A percentile compares a stretch with the other conserved stretches of the same genome.
Evolutionary conservation across 2,113 vertebrate genomes (phyloP).

Genomic region (Spermophilus dauricus): DNA sequence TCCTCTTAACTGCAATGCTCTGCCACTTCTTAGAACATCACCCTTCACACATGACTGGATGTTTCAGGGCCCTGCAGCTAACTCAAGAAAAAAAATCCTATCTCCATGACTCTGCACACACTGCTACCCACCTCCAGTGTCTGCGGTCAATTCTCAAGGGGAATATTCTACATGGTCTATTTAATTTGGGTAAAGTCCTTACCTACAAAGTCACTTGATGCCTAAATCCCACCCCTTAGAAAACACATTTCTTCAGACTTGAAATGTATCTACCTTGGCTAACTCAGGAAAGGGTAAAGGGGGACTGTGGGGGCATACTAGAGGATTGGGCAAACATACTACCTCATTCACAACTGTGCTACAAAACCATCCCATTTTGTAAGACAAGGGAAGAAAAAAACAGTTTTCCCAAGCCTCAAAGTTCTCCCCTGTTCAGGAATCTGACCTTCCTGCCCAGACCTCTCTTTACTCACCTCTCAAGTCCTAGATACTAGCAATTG

Average conservation of each 20-base stretch:
- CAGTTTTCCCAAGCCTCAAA: background rate
- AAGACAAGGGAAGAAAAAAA: background rate
- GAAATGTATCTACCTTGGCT: background rate
- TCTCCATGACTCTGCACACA: background rate
- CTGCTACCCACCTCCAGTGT: background rate
- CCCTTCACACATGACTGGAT: background rate
- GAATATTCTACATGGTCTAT: background rate
- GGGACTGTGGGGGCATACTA: accelerated
- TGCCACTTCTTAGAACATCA: background rate
- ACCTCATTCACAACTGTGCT: background rate
- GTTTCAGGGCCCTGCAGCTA: background rate
- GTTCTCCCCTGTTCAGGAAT: background rate
- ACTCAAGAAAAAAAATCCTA: background rate
- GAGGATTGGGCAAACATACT: background rate
- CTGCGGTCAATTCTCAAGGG: accelerated
- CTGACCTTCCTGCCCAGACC: background rate
- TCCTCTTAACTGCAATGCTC: background rate
- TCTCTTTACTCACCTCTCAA: background rate
- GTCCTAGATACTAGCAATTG: background rate
- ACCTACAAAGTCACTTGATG: background rate
- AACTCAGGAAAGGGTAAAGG: background rate
- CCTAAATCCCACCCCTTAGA: background rate
- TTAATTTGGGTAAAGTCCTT: background rate
- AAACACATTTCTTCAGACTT: background rate
- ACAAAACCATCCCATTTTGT: background rate